Percentiles rank a stretch among this genome's conserved stretches.
Evolutionary conservation across 92 coral and sea anemone genomes (phyloP).

Genomic region (Palythoa heliodiscus): DNA sequence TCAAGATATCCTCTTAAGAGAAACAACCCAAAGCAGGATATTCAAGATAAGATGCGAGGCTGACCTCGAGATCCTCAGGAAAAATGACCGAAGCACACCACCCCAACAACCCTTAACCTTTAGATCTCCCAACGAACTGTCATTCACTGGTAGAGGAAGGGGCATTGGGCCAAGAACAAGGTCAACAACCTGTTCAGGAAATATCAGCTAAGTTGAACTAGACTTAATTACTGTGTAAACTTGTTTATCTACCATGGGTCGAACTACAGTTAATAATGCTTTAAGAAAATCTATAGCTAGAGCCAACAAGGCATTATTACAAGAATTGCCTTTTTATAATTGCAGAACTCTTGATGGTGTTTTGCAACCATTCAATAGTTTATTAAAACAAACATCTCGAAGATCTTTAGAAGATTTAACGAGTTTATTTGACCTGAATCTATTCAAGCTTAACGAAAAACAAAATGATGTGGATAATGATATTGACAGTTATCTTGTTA

Average conservation of each 20-base stretch:
- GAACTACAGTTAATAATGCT: constrained; percentile 12
- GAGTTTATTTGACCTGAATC: constrained; percentile 30
- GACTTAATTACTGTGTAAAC: constrained; percentile 2
- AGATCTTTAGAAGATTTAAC: constrained; percentile 24
- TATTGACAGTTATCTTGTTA: constrained; percentile 29
- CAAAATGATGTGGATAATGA: constrained; percentile 29
- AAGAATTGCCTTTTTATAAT: constrained; percentile 23
- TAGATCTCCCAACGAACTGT: constrained; percentile 13
- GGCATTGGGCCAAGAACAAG: constrained; percentile 17
- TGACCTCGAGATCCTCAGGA: constrained; percentile 17
- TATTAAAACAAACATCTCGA: constrained; percentile 24
- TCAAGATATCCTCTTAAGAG: constrained; percentile 12
- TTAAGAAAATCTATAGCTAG: constrained; percentile 13
- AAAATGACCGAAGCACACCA: constrained; percentile 7
- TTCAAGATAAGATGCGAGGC: constrained; percentile 16
- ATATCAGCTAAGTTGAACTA: constrained; percentile 11
- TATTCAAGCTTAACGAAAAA: constrained; percentile 28
- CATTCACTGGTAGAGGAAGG: constrained; percentile 14
- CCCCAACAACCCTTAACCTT: constrained; percentile 17
- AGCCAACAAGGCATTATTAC: constrained; percentile 33
- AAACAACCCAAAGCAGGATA: constrained; percentile 13
- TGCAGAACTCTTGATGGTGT: constrained; percentile 28
- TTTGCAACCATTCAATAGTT: constrained; percentile 29
- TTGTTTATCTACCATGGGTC: constrained; percentile 13
- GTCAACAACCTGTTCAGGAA: constrained; percentile 10